phyloP scores from a whole-genome alignment of 2,113 vertebrate species.

The Cyphomyrus discorhynchus region DNA sequence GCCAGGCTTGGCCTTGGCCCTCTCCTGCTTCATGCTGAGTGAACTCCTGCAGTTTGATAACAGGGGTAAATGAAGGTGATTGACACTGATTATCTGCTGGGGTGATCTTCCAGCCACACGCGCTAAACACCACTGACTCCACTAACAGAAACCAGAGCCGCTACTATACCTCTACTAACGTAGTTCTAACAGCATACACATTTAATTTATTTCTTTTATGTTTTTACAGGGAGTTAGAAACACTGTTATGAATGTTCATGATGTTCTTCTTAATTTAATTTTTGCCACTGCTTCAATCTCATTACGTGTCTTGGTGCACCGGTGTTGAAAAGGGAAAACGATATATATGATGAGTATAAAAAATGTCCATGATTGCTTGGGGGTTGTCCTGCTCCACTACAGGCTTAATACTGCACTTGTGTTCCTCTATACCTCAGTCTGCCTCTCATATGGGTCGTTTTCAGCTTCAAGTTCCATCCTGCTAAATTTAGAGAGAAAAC shows the following conservation, averaged over 20 bases:
- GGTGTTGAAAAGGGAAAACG: not conserved
- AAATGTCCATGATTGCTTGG: not conserved
- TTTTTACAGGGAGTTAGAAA: not conserved
- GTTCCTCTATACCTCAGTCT: not conserved
- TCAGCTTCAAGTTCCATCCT: not conserved
- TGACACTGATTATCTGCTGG: not conserved
- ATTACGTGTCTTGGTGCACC: not conserved
- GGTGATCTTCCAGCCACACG: not conserved
- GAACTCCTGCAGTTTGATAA: not conserved
- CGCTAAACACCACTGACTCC: not conserved
- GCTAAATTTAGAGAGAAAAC: constrained; percentile 13
- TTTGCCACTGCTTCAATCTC: not conserved
- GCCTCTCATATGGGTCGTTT: not conserved
- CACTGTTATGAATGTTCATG: not conserved
- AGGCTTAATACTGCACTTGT: not conserved
- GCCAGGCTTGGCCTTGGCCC: not conserved
- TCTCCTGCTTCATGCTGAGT: not conserved
- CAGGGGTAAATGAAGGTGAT: not conserved
- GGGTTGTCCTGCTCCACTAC: not conserved
- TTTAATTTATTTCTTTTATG: not conserved
- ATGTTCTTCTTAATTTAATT: not conserved
- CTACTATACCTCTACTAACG: not conserved
- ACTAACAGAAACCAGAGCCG: not conserved
- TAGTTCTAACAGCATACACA: not conserved
- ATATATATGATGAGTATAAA: not conserved